Evolutionary conservation across 2,888 invertebrate genomes (phyloP).

Genomic region (Patella caerulea): DNA sequence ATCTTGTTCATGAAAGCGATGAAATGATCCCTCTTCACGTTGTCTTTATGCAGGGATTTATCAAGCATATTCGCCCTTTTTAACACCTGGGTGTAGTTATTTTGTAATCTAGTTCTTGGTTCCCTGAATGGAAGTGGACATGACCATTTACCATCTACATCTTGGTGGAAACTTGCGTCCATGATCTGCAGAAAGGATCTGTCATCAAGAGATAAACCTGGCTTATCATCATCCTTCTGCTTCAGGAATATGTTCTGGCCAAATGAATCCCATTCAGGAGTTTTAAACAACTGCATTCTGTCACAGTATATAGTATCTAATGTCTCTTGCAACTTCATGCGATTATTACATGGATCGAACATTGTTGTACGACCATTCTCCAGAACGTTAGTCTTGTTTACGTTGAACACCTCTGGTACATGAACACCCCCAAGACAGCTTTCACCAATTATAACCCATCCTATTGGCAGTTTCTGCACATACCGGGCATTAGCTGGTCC

Average conservation of each 20-base stretch:
- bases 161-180: neutral
- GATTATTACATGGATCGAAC: conserved; percentile 8
- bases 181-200: neutral
- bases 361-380: conserved; percentile 4
- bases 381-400: conserved; percentile 3
- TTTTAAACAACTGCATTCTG: neutral
- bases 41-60: neutral
- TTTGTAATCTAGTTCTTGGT: neutral
- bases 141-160: neutral
- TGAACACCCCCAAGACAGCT: conserved; percentile 17
- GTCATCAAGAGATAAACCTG: neutral
- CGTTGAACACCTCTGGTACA: conserved; percentile 2
- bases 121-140: neutral
- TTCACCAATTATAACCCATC: conserved; percentile 19
- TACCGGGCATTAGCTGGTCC: conserved; percentile 12
- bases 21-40: neutral
- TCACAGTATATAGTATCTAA: neutral
- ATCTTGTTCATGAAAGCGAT: neutral
- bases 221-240: neutral
- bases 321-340: neutral
- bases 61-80: neutral
- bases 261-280: neutral
- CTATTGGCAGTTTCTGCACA: conserved; percentile 22
- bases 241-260: too few relatives aligned
- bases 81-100: neutral